Evolutionary conservation across 2,888 invertebrate genomes (phyloP).

Genomic region (Drosophila neoperkinsi): DNA sequence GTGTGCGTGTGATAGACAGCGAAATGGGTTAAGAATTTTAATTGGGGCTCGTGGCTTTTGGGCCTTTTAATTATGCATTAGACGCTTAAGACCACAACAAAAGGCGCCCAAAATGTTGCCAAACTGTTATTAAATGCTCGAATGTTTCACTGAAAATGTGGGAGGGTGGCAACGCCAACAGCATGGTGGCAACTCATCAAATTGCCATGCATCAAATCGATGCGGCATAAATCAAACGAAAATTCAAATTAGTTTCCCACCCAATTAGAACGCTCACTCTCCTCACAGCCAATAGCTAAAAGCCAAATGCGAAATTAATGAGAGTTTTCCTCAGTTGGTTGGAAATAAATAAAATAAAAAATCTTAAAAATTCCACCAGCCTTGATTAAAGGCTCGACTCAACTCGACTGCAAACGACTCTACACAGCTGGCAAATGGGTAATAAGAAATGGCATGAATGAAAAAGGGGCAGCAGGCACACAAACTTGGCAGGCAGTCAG

Average conservation of each 20-base stretch:
- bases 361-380: conserved; percentile 19
- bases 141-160: not conserved
- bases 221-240: conserved; percentile 79
- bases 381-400: conserved; percentile 58
- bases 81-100: conserved; percentile 49
- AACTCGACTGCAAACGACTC: not conserved
- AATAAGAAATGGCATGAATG: not conserved
- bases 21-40: conserved; percentile 65
- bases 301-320: conserved; percentile 69
- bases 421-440: not conserved
- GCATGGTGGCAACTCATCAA: conserved; percentile 54
- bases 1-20: not conserved
- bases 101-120: conserved; percentile 47
- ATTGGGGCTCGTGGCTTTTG: conserved; percentile 48
- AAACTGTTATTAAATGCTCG: conserved; percentile 60
- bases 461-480: not conserved
- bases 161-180: conserved; percentile 20
- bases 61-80: conserved; percentile 73
- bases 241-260: conserved; percentile 72
- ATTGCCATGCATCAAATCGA: conserved; percentile 71
- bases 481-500: conserved; percentile 38
- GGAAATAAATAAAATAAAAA: conserved; percentile 24
- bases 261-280: conserved; percentile 60
- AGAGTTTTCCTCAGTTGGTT: conserved; percentile 38
- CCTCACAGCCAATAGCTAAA: conserved; percentile 4